These are phyloP conservation scores for Tachina fera DNA, from an alignment of 2,888 invertebrate species.

Conservation along the genomic window DNA sequence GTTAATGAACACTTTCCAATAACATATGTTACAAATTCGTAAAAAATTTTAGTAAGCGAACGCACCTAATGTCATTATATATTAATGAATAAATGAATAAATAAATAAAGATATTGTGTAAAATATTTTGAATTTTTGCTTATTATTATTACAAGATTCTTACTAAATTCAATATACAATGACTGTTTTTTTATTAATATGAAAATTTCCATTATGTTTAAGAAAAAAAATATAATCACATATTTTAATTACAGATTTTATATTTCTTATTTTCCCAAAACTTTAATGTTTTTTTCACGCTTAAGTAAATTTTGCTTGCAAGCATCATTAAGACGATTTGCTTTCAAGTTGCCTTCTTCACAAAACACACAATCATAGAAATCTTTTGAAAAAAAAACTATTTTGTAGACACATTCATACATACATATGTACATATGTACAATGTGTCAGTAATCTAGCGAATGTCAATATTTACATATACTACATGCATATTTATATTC, in stretches of 20 bases:
- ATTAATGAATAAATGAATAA: no score
- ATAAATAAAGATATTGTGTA: no score
- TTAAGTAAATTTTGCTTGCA: conserved; percentile 56
- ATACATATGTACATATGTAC: neutral
- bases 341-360: conserved; percentile 50
- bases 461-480: neutral
- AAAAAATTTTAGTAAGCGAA: no score
- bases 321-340: conserved; percentile 57
- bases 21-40: no score
- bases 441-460: neutral
- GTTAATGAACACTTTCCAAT: no score
- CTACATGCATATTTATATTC: no score
- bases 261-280: conserved; percentile 39
- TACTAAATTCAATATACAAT: neutral
- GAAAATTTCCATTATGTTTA: neutral
- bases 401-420: neutral
- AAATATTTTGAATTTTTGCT: no score
- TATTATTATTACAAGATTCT: no score
- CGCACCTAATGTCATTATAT: no score
- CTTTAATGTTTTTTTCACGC: conserved; percentile 51
- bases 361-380: neutral
- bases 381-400: neutral
- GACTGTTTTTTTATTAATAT: neutral
- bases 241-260: conserved; percentile 39
- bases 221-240: conserved; percentile 3